These are phyloP conservation scores for Thamnophis elegans DNA, from an alignment of 2,797 vertebrate genomes.

Conservation along the genomic window DNA sequence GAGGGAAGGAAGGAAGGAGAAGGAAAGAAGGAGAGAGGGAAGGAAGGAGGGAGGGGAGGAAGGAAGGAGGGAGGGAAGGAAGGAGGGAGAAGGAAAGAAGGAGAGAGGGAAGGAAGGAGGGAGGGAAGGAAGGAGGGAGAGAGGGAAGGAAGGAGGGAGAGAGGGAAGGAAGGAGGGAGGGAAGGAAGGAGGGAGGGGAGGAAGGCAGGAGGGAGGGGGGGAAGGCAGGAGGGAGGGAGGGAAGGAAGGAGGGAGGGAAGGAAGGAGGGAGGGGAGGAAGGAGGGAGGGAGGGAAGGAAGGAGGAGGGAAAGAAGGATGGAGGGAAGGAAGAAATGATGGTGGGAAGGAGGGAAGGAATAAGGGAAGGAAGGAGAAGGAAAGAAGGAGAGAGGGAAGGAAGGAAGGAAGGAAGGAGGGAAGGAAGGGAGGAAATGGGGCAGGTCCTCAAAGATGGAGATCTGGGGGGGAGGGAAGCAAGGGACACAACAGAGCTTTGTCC, in stretches of 20 bases:
- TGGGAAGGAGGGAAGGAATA: constrained; percentile 33
- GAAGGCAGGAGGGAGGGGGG: constrained; percentile 17
- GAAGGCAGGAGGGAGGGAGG: neutral
- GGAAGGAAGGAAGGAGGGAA: constrained; percentile 18
- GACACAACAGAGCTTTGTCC: constrained; percentile 12
- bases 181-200: no score
- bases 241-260: constrained; percentile 19
- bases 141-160: no score
- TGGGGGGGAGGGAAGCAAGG: neutral
- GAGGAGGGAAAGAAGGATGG: constrained; percentile 36
- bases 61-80: no score
- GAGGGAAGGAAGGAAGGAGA: no score
- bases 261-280: constrained; percentile 33
- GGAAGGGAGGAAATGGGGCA: constrained; percentile 12
- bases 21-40: no score
- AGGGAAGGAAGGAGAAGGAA: neutral
- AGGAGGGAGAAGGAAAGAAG: no score
- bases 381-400: constrained; percentile 15
- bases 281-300: neutral
- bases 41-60: no score
- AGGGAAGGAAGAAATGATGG: neutral
- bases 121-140: no score
- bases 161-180: no score
- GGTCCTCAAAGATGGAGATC: constrained; percentile 18
- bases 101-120: no score